Evolutionary conservation across 2,888 invertebrate genomes (phyloP).

Genomic region (Nysson spinosus): DNA sequence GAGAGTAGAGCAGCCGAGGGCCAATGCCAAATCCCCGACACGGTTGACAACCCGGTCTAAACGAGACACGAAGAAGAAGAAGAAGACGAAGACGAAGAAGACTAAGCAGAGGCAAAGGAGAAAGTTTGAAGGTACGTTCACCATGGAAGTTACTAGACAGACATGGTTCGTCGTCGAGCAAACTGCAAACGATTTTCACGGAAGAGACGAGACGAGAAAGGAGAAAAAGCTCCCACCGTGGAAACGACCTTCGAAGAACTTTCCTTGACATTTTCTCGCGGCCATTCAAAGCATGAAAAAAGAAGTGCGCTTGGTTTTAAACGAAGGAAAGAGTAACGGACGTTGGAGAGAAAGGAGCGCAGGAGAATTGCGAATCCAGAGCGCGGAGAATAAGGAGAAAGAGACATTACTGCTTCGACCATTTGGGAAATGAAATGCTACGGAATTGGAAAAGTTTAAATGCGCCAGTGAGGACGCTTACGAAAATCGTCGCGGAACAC

Average conservation of each 20-base stretch:
- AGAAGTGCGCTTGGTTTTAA: neutral
- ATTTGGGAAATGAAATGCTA: slow-evolving; percentile 60
- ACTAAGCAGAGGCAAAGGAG: slow-evolving; percentile 4
- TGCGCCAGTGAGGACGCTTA: slow-evolving; percentile 47
- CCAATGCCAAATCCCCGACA: slow-evolving; percentile 61
- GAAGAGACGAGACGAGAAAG: slow-evolving; percentile 24
- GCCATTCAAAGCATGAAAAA: slow-evolving; percentile 5
- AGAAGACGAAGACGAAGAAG: slow-evolving; percentile 10
- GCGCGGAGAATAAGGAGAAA: neutral
- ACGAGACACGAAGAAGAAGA: slow-evolving; percentile 26
- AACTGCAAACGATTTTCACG: slow-evolving; percentile 31
- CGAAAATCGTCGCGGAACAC: slow-evolving; percentile 43
- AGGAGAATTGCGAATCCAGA: slow-evolving; percentile 9
- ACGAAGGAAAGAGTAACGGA: no score
- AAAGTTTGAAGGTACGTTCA: slow-evolving; percentile 53
- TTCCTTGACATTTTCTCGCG: slow-evolving; percentile 36
- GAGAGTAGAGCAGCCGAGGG: slow-evolving; percentile 42
- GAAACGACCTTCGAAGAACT: slow-evolving; percentile 40
- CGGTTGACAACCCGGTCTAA: slow-evolving; percentile 62
- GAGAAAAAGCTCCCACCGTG: slow-evolving; percentile 23
- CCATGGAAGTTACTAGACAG: slow-evolving; percentile 14
- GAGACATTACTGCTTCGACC: slow-evolving; percentile 34
- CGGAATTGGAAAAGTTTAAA: slow-evolving; percentile 64
- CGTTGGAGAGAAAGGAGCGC: no score
- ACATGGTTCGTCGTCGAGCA: slow-evolving; percentile 10